These are phyloP conservation scores for Haliaeetus leucogaster DNA, from an alignment of 2,113 vertebrate genomes.

Conservation along the genomic window DNA sequence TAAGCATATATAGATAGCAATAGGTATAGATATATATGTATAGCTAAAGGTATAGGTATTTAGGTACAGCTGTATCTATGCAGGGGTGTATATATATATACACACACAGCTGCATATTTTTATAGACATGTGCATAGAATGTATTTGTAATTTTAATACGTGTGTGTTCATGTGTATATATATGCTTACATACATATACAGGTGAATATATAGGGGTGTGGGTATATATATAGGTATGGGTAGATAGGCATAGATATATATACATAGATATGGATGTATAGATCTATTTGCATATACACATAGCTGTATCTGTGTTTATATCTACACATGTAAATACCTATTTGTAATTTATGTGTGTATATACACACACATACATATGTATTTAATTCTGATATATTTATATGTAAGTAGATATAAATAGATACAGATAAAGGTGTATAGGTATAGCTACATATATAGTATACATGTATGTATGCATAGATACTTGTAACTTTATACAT, in stretches of 20 bases:
- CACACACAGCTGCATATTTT: background rate
- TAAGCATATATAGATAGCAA: background rate
- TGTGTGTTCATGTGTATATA: background rate
- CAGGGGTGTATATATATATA: background rate
- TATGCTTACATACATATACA: background rate
- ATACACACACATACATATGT: background rate
- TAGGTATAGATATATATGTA: background rate
- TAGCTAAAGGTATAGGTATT: background rate
- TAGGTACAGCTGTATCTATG: background rate
- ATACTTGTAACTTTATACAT: background rate
- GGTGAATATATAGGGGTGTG: background rate
- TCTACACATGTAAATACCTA: background rate
- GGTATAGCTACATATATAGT: background rate
- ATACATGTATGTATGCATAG: background rate
- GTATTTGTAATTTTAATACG: background rate
- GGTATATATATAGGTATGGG: background rate
- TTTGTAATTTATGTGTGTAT: background rate
- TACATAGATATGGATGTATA: rapidly evolving
- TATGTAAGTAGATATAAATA: background rate
- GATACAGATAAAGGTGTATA: background rate
- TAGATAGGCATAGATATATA: background rate
- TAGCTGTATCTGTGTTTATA: background rate
- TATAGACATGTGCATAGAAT: background rate
- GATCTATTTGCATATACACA: background rate
- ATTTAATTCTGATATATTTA: background rate